Base-by-base conservation (phyloP, 2,113 vertebrate species). In the Oxyruncus cristatus region DNA sequence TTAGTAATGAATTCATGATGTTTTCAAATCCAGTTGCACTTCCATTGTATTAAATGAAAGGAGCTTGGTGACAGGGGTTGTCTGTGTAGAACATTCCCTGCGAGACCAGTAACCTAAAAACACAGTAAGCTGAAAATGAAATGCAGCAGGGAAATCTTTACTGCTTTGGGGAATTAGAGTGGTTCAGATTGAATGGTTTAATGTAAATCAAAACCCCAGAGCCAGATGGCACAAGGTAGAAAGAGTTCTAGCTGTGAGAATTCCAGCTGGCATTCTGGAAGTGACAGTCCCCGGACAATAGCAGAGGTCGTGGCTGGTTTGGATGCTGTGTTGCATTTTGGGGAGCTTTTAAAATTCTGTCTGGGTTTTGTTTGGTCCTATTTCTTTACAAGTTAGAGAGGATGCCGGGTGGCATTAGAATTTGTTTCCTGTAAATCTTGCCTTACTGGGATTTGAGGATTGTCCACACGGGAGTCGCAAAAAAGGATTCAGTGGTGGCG, bases 161-260 rank as follows among this genome's bases (percentile, higher is more conserved):
- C 65, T 84, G 80, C 91, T 89, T 78, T 66, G 79, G 73, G 84
- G 80, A 92, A 84, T 87, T 78, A 87, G 73, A 59, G 44, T 95
- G 89, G 35, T 93, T 84, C 65, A 91, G 22, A 89, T 32, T 39
- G 76, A 95, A 44, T 22, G 33, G 65, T 91, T 89, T 92, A 63
- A 72, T 91, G 61, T 84, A 63, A 91, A 92, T 78, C 73, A 84
- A 74, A 78, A 87, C 93, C 61, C 70, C n/a, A 17, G 65, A 63
- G 56, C 76, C 91, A 94, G 91, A 80, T 77, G 24, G 76, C 4
- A 4, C 44, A 77, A 80, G 50, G 91, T 35, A n/a, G 91, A 61
- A 56, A 62, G 50, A 73, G 21, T 85, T 37, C 6, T 0, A 81
- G 86, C 68, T 71, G 61, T 49, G n/a, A 55, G 32, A 76, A 72